Conservation (phyloP, 2,888 invertebrate species). For the Fabriciana adippe region DNA sequence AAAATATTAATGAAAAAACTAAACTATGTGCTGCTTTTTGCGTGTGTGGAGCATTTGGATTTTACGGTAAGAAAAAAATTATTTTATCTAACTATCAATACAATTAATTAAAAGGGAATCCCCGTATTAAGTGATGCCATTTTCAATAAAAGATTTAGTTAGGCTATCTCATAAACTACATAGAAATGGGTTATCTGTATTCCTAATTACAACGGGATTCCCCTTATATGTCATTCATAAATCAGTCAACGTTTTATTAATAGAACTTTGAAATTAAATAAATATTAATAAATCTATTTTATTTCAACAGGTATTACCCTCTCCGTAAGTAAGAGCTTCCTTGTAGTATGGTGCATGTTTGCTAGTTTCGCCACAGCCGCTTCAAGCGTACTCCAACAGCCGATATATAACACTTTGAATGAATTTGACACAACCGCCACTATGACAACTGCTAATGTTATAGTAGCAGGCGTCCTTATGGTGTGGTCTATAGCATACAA, state of each 20-base stretch:
- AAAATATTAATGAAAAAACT: slow-evolving; percentile 67
- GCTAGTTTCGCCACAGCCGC: slow-evolving; percentile 70
- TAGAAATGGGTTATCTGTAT: too few species aligned
- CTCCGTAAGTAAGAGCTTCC: slow-evolving; percentile 60
- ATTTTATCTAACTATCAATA: background rate
- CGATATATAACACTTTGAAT: slow-evolving; percentile 69
- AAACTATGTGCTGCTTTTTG: slow-evolving; percentile 71
- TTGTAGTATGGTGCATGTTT: slow-evolving; percentile 73
- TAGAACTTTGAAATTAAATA: too few species aligned
- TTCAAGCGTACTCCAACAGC: slow-evolving; percentile 66
- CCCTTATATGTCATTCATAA: too few species aligned
- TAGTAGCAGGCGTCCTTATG: slow-evolving; percentile 65
- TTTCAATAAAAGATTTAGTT: too few species aligned
- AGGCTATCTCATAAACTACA: too few species aligned
- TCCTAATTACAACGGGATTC: too few species aligned
- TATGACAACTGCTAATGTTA: slow-evolving; percentile 65
- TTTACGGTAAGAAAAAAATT: slow-evolving; percentile 71
- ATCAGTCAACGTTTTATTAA: too few species aligned
- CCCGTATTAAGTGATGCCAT: too few species aligned
- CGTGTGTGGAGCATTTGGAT: slow-evolving; percentile 77
- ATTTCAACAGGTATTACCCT: slow-evolving; percentile 63
- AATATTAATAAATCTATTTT: background rate
- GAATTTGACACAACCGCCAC: slow-evolving; percentile 76
- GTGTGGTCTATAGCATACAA: slow-evolving; percentile 64
- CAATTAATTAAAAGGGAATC: background rate